Percentiles rank a stretch among this genome's conserved stretches.
Evolutionary conservation across 2,113 vertebrate genomes (phyloP).

Genomic region (Mus spicilegus): DNA sequence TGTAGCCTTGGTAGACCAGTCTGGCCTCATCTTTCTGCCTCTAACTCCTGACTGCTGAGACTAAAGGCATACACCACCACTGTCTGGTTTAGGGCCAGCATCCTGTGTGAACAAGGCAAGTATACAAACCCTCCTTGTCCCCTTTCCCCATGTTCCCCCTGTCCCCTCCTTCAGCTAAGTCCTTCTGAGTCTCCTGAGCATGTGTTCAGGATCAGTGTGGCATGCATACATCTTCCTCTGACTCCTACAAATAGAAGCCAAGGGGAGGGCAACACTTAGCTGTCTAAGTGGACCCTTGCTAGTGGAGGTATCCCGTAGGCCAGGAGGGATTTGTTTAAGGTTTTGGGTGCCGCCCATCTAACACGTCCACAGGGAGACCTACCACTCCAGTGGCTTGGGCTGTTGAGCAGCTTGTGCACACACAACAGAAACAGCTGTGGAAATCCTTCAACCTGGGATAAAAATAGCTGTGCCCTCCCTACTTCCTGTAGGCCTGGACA

Average conservation of each 20-base stretch:
- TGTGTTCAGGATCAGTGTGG: too few species aligned
- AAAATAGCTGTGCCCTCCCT: slow-evolving; percentile 54
- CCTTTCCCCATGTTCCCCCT: too few species aligned
- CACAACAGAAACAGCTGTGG: slow-evolving; percentile 58
- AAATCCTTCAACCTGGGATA: slow-evolving; percentile 63
- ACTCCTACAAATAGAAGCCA: background rate
- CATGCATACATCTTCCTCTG: background rate
- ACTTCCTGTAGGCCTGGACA: background rate
- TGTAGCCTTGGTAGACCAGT: background rate
- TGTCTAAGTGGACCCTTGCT: background rate
- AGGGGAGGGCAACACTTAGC: background rate
- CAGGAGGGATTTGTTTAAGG: background rate
- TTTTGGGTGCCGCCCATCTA: rapidly evolving
- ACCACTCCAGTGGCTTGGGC: background rate
- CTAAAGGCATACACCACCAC: background rate
- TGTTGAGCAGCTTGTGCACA: background rate
- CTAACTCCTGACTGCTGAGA: background rate
- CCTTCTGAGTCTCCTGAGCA: background rate
- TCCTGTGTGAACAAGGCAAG: background rate
- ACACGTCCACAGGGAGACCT: background rate
- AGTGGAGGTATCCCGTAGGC: background rate
- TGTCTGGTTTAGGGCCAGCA: background rate
- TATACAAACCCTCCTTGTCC: background rate
- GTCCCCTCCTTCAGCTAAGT: too few species aligned
- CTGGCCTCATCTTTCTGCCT: background rate